phyloP scores from a whole-genome alignment of 2,113 vertebrate species.

The Salvelinus fontinalis region DNA sequence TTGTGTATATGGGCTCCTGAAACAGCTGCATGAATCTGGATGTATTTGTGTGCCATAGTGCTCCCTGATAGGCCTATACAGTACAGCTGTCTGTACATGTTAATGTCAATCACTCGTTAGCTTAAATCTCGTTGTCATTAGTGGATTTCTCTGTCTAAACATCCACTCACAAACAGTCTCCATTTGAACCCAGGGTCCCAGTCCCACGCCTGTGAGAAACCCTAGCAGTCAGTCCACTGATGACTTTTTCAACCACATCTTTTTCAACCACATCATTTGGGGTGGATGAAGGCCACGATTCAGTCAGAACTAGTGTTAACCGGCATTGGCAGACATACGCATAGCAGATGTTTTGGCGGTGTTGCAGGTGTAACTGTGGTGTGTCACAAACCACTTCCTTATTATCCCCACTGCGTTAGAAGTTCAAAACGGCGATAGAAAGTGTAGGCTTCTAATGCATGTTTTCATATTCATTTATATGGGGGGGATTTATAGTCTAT shows the following conservation, averaged over 20 bases:
- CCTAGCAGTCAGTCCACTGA: neutral
- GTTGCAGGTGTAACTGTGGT: too few relatives aligned
- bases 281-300: neutral
- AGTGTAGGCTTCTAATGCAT: too few relatives aligned
- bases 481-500: too few relatives aligned
- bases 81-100: constrained; percentile 16
- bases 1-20: constrained; percentile 13
- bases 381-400: too few relatives aligned
- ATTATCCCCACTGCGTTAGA: too few relatives aligned
- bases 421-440: too few relatives aligned
- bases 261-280: neutral
- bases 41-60: neutral
- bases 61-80: constrained; percentile 12
- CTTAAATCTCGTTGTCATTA: constrained; percentile 22
- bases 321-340: too few relatives aligned
- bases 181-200: neutral
- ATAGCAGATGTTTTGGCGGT: too few relatives aligned
- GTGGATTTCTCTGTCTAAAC: constrained; percentile 20
- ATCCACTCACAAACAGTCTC: neutral
- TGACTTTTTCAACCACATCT: constrained; percentile 1
- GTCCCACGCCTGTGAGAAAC: neutral
- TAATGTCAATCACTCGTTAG: constrained; percentile 9
- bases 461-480: too few relatives aligned
- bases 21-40: constrained; percentile 23
- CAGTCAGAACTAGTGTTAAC: too few relatives aligned